Evolutionary conservation across 2,888 invertebrate species (phyloP).

Genomic region (Archips crataeganus): DNA sequence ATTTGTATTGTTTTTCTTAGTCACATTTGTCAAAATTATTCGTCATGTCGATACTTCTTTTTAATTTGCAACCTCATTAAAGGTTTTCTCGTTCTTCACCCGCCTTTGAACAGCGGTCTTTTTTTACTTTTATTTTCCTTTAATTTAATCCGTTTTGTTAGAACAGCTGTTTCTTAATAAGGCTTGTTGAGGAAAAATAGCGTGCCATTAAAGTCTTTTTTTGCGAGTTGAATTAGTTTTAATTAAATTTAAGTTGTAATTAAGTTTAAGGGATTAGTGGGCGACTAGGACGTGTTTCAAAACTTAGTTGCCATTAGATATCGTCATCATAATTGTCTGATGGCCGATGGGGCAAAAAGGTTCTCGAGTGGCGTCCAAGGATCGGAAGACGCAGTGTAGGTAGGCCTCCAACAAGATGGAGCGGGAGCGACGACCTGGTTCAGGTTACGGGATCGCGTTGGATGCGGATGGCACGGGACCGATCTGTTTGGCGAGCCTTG

Average conservation of each 20-base stretch:
- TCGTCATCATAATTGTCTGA: no score
- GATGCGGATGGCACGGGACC: no score
- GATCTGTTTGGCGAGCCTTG: no score
- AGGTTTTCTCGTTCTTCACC: constrained; percentile 1
- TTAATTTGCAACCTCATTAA: constrained; percentile 11
- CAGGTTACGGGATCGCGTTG: no score
- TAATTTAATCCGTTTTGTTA: constrained; percentile 33
- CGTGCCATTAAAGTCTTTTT: background rate
- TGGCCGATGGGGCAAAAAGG: no score
- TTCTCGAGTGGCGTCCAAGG: no score
- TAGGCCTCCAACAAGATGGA: no score
- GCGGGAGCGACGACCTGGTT: no score
- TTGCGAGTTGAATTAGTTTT: background rate
- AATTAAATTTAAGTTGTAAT: constrained; percentile 8
- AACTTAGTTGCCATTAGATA: background rate
- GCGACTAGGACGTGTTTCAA: background rate
- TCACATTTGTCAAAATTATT: no score
- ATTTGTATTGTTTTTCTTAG: no score
- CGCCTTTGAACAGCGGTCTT: constrained; percentile 1
- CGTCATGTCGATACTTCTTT: background rate
- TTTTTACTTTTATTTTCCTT: constrained; percentile 6
- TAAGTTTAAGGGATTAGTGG: background rate
- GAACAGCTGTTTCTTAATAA: constrained; percentile 36
- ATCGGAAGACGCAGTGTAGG: no score
- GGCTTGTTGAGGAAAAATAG: constrained; percentile 22